These are phyloP conservation scores for Sceloporus tristichus DNA, from an alignment of 2,113 vertebrate species.

Conservation along the genomic window DNA sequence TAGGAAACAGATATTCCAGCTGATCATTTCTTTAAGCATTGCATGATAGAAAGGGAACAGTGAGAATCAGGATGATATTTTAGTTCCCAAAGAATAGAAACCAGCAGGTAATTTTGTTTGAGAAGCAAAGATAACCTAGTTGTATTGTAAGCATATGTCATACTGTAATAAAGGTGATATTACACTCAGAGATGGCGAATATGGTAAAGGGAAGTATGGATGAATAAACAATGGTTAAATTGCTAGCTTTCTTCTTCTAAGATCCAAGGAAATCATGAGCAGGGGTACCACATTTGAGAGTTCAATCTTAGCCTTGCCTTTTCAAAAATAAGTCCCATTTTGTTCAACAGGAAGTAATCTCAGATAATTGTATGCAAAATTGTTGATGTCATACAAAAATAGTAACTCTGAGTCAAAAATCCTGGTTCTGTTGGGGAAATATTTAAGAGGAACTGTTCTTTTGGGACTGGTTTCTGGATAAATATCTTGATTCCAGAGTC, in stretches of 20 bases:
- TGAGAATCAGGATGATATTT: slow-evolving; percentile 2
- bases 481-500: too few relatives aligned
- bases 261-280: too few relatives aligned
- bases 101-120: neutral
- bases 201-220: neutral
- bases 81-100: neutral
- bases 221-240: neutral
- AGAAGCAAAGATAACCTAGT: neutral
- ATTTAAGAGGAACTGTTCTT: neutral
- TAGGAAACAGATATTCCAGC: neutral
- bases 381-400: too few relatives aligned
- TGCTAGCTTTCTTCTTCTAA: too few relatives aligned
- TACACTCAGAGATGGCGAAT: neutral
- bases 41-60: neutral
- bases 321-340: neutral
- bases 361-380: neutral
- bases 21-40: neutral
- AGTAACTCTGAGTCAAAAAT: neutral
- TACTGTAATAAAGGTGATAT: neutral
- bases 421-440: neutral
- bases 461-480: too few relatives aligned
- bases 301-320: neutral
- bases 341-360: too few relatives aligned
- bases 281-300: too few relatives aligned
- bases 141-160: neutral